Percentiles rank a stretch among this genome's conserved stretches.
These are phyloP conservation scores for Andricus grossulariae DNA, from an alignment of 1,140 invertebrate species.

Conservation along the genomic window DNA sequence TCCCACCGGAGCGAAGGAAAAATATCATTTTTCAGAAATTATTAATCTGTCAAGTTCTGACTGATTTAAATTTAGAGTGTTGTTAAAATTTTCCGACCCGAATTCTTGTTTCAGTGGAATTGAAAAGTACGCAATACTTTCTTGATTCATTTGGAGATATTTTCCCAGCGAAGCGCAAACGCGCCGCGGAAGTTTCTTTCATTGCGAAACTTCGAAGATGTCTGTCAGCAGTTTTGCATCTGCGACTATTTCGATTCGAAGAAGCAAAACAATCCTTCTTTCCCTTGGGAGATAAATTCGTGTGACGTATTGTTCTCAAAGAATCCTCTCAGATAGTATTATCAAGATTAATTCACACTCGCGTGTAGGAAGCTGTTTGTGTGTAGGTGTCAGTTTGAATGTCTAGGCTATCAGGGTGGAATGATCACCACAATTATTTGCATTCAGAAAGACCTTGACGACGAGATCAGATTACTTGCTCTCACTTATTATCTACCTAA, in stretches of 20 bases:
- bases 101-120: background rate
- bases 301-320: constrained; percentile 8
- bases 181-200: background rate
- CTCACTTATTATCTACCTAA: background rate
- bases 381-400: constrained; percentile 16
- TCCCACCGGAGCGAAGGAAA: too few species aligned
- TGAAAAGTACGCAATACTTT: background rate
- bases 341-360: background rate
- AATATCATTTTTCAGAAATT: too few species aligned
- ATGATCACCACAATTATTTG: constrained; percentile 8
- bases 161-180: background rate
- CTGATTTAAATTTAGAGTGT: too few species aligned
- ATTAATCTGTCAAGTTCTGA: too few species aligned
- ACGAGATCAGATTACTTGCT: constrained; percentile 13
- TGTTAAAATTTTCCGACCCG: background rate
- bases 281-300: constrained; percentile 4
- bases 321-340: constrained; percentile 9
- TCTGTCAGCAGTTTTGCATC: constrained; percentile 15
- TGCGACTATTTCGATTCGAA: background rate
- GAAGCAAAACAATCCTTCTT: constrained; percentile 11
- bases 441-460: constrained; percentile 27
- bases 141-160: background rate
- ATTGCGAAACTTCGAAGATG: background rate
- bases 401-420: constrained; percentile 21
- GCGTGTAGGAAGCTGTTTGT: background rate